Evolutionary conservation across 2,113 vertebrate genomes (phyloP).

Genomic region (Peromyscus californicus): DNA sequence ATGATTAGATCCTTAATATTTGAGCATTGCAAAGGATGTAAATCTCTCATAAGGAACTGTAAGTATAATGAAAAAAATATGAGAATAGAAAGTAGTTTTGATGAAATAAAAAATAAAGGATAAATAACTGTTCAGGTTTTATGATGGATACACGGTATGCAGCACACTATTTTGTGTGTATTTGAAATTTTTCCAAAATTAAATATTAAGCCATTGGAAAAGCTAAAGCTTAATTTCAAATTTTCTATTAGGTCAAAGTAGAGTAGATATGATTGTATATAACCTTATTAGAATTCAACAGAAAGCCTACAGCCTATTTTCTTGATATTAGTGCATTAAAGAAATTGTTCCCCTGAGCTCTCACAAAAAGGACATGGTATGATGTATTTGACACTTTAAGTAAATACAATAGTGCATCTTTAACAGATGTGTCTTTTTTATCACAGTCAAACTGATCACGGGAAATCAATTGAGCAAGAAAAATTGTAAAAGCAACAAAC

Average conservation of each 20-base stretch:
- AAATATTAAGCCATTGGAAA: background rate
- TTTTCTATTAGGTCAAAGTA: constrained; percentile 14
- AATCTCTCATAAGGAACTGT: background rate
- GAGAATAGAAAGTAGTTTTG: background rate
- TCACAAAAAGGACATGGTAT: background rate
- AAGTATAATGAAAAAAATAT: background rate
- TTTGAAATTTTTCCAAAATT: constrained; percentile 24
- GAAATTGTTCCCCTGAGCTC: background rate
- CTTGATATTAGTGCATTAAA: constrained; percentile 13
- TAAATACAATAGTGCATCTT: background rate
- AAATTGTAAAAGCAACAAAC: background rate
- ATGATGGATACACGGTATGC: background rate
- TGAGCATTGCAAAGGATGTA: background rate
- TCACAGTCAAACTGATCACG: background rate
- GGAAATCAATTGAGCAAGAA: background rate
- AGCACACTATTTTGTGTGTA: background rate
- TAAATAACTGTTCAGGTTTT: background rate
- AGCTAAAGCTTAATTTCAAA: background rate
- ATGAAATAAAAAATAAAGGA: background rate
- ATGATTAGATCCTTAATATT: background rate
- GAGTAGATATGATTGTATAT: background rate
- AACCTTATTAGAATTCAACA: background rate
- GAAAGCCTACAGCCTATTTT: background rate
- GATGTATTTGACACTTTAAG: constrained; percentile 47
- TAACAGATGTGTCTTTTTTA: background rate